Evolutionary conservation across 2,113 vertebrate genomes (phyloP).

Genomic region (Climacteris rufus): DNA sequence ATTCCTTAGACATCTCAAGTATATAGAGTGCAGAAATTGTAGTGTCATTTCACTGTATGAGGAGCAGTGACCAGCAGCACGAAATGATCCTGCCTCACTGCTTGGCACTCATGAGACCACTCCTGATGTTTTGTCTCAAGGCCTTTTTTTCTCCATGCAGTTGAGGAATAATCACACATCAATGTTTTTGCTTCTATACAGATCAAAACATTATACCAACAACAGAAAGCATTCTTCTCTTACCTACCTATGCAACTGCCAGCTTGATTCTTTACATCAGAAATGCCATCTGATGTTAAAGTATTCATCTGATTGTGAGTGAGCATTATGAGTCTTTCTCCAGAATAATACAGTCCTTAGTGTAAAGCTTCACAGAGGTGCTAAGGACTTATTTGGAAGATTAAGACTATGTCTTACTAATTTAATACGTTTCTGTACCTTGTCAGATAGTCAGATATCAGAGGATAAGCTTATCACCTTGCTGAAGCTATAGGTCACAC

Average conservation of each 20-base stretch:
- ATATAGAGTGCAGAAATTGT: not conserved
- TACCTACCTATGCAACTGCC: not conserved
- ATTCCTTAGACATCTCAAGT: not conserved
- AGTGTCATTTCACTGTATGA: not conserved
- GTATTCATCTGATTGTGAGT: not conserved
- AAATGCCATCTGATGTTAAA: not conserved
- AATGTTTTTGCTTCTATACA: not conserved
- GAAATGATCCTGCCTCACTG: not conserved
- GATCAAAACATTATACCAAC: not conserved
- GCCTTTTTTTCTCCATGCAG: rapidly evolving
- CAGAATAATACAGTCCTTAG: not conserved
- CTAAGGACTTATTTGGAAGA: not conserved
- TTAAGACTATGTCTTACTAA: not conserved
- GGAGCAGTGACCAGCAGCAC: not conserved
- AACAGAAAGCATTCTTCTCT: not conserved
- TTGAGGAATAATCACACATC: not conserved
- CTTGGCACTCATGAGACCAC: rapidly evolving
- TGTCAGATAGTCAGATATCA: not conserved
- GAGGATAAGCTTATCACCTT: not conserved
- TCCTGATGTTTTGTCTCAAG: not conserved
- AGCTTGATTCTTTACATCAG: not conserved
- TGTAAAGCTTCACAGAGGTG: not conserved
- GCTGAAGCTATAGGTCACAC: not conserved
- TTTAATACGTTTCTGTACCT: not conserved
- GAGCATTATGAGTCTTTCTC: not conserved